These are phyloP conservation scores for Xanthia icteritia DNA, from an alignment of 2,888 invertebrate genomes.

Conservation along the genomic window DNA sequence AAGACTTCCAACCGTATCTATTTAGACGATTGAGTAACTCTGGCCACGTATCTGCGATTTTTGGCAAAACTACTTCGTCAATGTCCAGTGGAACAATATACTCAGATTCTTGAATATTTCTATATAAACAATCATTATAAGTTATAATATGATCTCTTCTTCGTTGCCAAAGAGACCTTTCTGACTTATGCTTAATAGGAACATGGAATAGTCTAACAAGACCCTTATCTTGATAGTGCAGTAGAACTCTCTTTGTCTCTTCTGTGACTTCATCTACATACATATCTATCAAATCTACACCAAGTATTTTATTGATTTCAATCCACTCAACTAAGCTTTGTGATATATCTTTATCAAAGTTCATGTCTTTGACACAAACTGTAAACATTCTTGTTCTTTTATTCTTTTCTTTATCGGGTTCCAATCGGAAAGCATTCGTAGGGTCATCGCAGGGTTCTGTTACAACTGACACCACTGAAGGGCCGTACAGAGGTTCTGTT, in stretches of 20 bases:
- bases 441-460: constrained; percentile 88
- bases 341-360: constrained; percentile 92
- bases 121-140: constrained; percentile 95
- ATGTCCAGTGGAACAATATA: constrained; percentile 93
- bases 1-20: constrained; percentile 82
- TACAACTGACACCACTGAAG: constrained; percentile 87
- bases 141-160: constrained; percentile 93
- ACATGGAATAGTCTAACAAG: constrained; percentile 88
- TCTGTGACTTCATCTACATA: constrained; percentile 91
- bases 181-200: constrained; percentile 86
- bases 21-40: constrained; percentile 88
- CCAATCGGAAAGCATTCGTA: constrained; percentile 82
- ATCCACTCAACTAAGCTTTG: constrained; percentile 93
- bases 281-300: constrained; percentile 92
- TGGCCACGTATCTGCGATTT: constrained; percentile 90
- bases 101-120: constrained; percentile 92
- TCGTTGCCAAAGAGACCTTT: constrained; percentile 90
- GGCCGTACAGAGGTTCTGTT: constrained; percentile 82
- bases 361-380: constrained; percentile 93
- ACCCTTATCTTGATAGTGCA: constrained; percentile 89
- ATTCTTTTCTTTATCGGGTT: constrained; percentile 65
- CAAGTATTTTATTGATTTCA: constrained; percentile 92
- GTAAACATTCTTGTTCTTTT: constrained; percentile 88
- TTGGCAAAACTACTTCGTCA: constrained; percentile 93
- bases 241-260: constrained; percentile 89